Evolutionary conservation across 1,140 invertebrate genomes (phyloP).

Genomic region (Littorina saxatilis): DNA sequence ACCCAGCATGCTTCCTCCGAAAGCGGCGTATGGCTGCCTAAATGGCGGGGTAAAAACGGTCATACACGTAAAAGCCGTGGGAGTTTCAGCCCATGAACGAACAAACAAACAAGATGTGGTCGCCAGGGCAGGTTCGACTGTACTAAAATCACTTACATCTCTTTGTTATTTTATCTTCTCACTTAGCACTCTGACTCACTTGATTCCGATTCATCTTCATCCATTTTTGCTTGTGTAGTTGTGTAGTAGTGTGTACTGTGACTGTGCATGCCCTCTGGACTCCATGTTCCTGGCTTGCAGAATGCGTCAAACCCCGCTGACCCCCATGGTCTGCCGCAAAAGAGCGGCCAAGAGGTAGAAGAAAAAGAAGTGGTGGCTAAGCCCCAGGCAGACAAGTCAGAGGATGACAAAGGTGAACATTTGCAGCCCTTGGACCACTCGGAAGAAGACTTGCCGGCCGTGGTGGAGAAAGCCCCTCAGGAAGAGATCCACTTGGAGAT

Average conservation of each 20-base stretch:
- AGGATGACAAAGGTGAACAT: constrained; percentile 36
- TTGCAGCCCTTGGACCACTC: constrained; percentile 64
- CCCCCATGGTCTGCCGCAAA: neutral
- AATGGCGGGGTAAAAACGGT: too few species aligned
- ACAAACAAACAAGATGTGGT: too few species aligned
- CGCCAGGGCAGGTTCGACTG: too few species aligned
- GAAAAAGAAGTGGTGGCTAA: neutral
- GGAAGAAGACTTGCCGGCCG: constrained; percentile 51
- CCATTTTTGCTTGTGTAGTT: neutral
- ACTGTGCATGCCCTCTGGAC: constrained; percentile 38
- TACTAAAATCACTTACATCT: too few species aligned
- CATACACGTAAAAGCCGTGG: too few species aligned
- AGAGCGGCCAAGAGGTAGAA: neutral
- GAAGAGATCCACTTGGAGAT: constrained; percentile 84
- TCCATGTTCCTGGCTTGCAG: constrained; percentile 52
- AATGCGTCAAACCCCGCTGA: neutral
- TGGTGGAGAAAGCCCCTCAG: constrained; percentile 49
- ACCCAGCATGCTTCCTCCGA: too few species aligned
- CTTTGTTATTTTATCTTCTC: too few species aligned
- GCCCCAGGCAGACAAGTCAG: neutral
- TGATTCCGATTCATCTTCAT: neutral
- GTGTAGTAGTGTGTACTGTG: neutral
- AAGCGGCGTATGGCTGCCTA: too few species aligned
- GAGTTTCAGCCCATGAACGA: too few species aligned
- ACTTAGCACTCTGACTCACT: too few species aligned